Evolutionary conservation across 1,140 invertebrate species (phyloP), one percentile per base, ranked within the genome.

Genomic region (Lanistes nyassanus): DNA sequence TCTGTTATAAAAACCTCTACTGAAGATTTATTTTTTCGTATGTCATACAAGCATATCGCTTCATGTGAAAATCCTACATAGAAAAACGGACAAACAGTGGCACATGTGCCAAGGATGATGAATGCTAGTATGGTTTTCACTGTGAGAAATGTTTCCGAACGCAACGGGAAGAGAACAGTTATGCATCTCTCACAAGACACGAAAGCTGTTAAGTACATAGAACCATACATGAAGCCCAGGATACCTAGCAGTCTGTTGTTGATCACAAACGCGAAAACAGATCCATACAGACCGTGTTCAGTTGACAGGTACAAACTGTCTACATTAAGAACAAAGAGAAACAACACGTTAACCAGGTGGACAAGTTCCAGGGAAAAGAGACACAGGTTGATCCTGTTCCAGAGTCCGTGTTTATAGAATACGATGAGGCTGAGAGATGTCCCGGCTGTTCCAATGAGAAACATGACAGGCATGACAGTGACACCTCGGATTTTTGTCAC

Each of bases 141-240:
- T 26, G 39, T 72, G 23, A 72, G 69, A n/a, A 72, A 23, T 21
- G 34, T 58, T 53, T 72, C 31, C 11, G 68, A 53, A 53, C 51
- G 68, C 9, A 70, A 51, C 4, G 68, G 68, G 16, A 47, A 55
- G 5, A 70, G 23, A 26, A 70, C 68, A 23, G 47, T 55, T 1
- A 70, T 31, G 51, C 68, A 70, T 21, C 69, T 58, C 55, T 72
- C 69, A 34, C 69, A 72, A 56, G 69, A 53, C 31, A 58, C 60
- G 16, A 72, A 36, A 36, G 21, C 60, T 7, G 69, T 36, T 29
- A 72, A 31, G 55, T 58, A 72, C 16, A 53, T 53, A 4, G 68
- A 70, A 19, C 53, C 68, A 31, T 47, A 70, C 31, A 31, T 70
- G 0, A 70, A 56, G 11, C 68, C 68, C 9, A 34, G 31, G n/a